Conservation (phyloP, 2,113 vertebrate species). For the Furnarius figulus region DNA sequence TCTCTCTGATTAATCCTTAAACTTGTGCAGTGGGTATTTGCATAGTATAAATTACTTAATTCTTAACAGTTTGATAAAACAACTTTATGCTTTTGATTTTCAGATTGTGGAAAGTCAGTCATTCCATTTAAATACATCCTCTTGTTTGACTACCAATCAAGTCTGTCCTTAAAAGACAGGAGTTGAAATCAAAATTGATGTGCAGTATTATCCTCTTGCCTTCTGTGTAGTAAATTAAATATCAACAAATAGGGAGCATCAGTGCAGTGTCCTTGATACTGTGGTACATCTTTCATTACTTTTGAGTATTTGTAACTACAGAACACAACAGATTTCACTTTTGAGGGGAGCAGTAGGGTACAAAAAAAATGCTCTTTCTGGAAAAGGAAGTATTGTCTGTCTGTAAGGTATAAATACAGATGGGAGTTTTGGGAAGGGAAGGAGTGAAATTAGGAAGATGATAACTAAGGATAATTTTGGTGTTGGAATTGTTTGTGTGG, state of each 20-base stretch:
- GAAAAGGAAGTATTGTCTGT: neutral
- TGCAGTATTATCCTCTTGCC: neutral
- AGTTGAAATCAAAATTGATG: neutral
- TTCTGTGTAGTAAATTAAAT: neutral
- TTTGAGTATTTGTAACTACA: neutral
- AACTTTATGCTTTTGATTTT: neutral
- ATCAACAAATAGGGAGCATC: neutral
- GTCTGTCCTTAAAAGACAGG: neutral
- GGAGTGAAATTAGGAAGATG: neutral
- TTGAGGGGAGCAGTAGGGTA: fast-evolving
- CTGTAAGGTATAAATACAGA: neutral
- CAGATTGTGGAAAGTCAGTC: neutral
- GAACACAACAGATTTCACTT: neutral
- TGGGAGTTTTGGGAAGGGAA: neutral
- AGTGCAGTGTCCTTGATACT: neutral
- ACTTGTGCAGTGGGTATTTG: fast-evolving
- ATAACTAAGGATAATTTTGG: neutral
- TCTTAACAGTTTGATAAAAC: neutral
- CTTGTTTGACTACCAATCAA: neutral
- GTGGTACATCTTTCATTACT: neutral
- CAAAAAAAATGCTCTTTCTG: neutral
- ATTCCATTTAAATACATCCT: neutral
- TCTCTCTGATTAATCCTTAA: neutral
- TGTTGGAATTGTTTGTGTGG: neutral
- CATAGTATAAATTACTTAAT: neutral